phyloP scores from a whole-genome alignment of 2,888 invertebrate species.

The Laothoe populi region DNA sequence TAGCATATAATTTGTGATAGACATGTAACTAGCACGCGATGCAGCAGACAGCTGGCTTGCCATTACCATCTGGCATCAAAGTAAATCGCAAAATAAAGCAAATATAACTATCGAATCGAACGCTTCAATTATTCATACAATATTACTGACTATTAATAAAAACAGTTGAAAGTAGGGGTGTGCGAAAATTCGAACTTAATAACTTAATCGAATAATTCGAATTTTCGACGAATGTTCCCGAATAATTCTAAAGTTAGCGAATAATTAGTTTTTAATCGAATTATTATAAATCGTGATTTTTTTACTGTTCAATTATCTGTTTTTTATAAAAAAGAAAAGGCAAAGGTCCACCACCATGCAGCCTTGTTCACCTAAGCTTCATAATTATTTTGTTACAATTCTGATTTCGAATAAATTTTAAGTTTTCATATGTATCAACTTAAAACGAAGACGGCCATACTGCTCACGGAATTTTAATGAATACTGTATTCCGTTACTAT shows the following conservation, averaged over 20 bases:
- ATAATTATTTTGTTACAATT: background rate
- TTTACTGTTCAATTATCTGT: too few species aligned
- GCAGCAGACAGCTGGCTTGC: slow-evolving; percentile 10
- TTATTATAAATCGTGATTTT: too few species aligned
- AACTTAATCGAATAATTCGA: too few species aligned
- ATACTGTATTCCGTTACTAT: slow-evolving; percentile 8
- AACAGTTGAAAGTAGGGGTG: too few species aligned
- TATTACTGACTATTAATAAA: background rate
- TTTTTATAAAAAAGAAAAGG: too few species aligned
- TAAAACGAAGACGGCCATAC: slow-evolving; percentile 5
- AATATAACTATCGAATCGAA: background rate
- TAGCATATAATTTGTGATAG: slow-evolving; percentile 22
- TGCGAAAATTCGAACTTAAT: too few species aligned
- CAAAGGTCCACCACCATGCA: too few species aligned
- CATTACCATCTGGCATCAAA: slow-evolving; percentile 17
- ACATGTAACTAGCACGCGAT: slow-evolving; percentile 24
- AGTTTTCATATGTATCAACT: background rate
- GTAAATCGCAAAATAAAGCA: slow-evolving; percentile 9
- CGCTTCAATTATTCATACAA: background rate
- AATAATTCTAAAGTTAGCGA: too few species aligned
- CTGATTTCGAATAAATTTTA: background rate
- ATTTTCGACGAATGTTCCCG: too few species aligned
- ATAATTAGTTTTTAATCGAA: too few species aligned
- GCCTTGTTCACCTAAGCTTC: too few species aligned
- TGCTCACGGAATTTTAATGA: slow-evolving; percentile 16